Percentiles rank a stretch among this genome's conserved stretches.
phyloP scores from a whole-genome alignment of 2,113 vertebrate genomes.

The Sinocyclocheilus grahami region DNA sequence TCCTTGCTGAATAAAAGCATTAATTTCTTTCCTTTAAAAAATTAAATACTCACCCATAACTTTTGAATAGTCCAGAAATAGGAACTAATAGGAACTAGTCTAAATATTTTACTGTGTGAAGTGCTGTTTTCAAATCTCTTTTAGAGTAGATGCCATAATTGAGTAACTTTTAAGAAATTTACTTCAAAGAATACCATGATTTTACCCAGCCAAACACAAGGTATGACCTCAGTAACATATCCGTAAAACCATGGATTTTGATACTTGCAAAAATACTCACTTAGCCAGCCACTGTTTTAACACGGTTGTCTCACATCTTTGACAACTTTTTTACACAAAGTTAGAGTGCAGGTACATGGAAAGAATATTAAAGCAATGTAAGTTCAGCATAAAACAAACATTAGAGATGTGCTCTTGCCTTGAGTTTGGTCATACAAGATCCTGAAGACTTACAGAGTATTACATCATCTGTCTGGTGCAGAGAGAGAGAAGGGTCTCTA shows the following conservation, averaged over 20 bases:
- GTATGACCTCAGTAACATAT: not conserved
- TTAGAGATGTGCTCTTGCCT: not conserved
- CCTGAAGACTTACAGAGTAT: conserved; percentile 1
- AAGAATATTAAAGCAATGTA: not conserved
- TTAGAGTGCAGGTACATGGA: not conserved
- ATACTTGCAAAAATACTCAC: not conserved
- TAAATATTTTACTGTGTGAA: not conserved
- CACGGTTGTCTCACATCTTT: conserved; percentile 7
- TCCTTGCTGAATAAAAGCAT: too few relatives aligned
- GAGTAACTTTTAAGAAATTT: not conserved
- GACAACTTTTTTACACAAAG: conserved; percentile 9
- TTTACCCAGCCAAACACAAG: not conserved
- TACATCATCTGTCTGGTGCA: conserved; percentile 38
- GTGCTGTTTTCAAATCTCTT: not conserved
- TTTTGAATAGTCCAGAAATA: not conserved
- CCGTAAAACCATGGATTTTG: not conserved
- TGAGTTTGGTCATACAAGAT: not conserved
- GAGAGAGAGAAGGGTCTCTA: conserved; percentile 1
- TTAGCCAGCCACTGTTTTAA: not conserved
- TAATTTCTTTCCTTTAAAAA: too few relatives aligned
- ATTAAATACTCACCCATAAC: too few relatives aligned
- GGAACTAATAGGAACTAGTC: not conserved
- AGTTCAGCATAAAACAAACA: conserved; percentile 23
- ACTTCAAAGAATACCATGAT: not conserved
- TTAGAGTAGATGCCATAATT: not conserved